A percentile compares a stretch with the other conserved stretches of the same genome.
These are phyloP conservation scores for Phaethornis superciliosus DNA, from an alignment of 2,113 vertebrate species.

Conservation along the genomic window DNA sequence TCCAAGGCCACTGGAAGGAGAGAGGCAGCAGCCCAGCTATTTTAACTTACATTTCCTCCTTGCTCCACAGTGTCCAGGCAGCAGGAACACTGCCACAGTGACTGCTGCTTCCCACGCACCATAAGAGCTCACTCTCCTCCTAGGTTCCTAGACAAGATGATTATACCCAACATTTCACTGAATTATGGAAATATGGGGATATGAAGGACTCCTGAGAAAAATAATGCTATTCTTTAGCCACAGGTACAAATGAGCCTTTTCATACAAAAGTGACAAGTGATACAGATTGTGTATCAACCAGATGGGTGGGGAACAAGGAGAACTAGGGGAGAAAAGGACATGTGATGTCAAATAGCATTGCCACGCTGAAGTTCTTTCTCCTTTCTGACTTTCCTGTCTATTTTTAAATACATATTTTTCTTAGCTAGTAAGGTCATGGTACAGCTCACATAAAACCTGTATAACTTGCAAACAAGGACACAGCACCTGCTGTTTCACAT, in stretches of 20 bases:
- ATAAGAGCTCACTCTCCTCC: background rate
- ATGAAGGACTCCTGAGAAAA: background rate
- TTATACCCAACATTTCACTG: background rate
- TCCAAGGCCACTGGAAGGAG: conserved; percentile 5
- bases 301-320: background rate
- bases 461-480: conserved; percentile 24
- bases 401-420: conserved; percentile 51
- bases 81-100: background rate
- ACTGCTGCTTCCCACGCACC: fast-evolving
- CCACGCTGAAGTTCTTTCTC: background rate
- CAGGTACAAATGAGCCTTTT: background rate
- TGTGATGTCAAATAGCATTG: background rate
- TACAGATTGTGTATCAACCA: background rate
- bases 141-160: background rate
- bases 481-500: background rate
- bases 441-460: background rate
- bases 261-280: background rate
- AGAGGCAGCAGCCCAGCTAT: background rate
- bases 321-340: background rate
- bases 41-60: background rate
- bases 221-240: background rate
- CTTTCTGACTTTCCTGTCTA: conserved; percentile 9
- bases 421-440: conserved; percentile 6
- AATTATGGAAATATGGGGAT: background rate
- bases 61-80: background rate